phyloP scores from a whole-genome alignment of 2,797 vertebrate species.

The Echiichthys vipera region DNA sequence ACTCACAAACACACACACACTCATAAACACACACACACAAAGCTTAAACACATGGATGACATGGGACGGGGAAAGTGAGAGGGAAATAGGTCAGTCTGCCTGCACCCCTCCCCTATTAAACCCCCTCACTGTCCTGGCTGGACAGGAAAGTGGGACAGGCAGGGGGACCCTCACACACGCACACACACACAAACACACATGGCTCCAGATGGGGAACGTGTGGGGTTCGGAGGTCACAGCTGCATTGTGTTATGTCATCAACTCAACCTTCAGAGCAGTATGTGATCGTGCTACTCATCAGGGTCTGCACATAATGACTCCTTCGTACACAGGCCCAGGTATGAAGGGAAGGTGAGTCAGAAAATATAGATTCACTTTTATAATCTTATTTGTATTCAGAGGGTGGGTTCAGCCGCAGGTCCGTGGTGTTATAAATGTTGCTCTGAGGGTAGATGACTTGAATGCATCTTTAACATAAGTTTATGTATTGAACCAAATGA shows the following conservation, averaged over 20 bases:
- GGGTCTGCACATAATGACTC: slow-evolving; percentile 12
- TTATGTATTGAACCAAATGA: neutral
- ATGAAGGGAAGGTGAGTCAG: neutral
- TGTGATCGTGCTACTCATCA: slow-evolving; percentile 67
- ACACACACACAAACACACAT: slow-evolving; percentile 16
- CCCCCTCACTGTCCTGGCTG: slow-evolving; percentile 73
- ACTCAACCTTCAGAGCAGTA: slow-evolving; percentile 59
- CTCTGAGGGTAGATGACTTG: slow-evolving; percentile 1
- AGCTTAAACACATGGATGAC: slow-evolving; percentile 53
- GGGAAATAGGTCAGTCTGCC: slow-evolving; percentile 81
- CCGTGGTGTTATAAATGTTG: neutral
- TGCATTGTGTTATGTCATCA: slow-evolving; percentile 75
- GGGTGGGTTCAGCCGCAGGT: slow-evolving; percentile 28
- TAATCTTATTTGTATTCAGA: slow-evolving; percentile 6
- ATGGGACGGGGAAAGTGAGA: slow-evolving; percentile 59
- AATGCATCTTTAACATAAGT: too few species aligned
- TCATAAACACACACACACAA: slow-evolving; percentile 25
- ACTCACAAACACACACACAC: slow-evolving; percentile 22
- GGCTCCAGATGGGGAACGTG: slow-evolving; percentile 75
- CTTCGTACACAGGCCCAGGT: neutral
- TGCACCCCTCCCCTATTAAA: slow-evolving; percentile 71
- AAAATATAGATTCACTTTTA: neutral
- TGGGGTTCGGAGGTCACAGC: slow-evolving; percentile 71
- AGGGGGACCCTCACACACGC: slow-evolving; percentile 41
- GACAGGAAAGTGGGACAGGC: slow-evolving; percentile 78